Base-by-base conservation (phyloP, 1,140 invertebrate species). In the Scaptomyza hsui region DNA sequence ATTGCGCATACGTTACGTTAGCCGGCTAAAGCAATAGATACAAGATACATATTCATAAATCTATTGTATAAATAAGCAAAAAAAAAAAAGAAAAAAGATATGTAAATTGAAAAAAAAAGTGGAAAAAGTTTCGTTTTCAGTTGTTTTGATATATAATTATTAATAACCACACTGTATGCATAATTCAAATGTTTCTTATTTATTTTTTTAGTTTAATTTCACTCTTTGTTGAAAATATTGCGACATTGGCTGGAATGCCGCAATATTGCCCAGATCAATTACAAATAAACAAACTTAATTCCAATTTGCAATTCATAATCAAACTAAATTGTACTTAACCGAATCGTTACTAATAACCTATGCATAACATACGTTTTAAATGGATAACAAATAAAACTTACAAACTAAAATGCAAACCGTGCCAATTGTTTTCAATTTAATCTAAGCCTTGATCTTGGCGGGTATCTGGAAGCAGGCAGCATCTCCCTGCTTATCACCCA, bases 381-480 rank as follows among this genome's bases (percentile, higher is more conserved):
- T 64, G 72, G 44, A 57, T 59, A 64, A 68, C 52, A 49, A 55
- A 68, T 53, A 64, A 59, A 75, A 70, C 64, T 86, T 77, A 78
- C 49, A 74, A 71, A 52, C 65, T 60, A 65, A 53, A 42, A 60
- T 65, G 53, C 67, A 77, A 55, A 63, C 37, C 10, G 24, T n/a
- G 24, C 24, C 67, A 60, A 4, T 16, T 55, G 71, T 83, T 57
- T 12, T 3, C 5, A n/a, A 12, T n/a, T 18, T 21, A 9, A 6
- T 42, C 48, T 83, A 90, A 26, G 89, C 81, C 48, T 92, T 92
- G 65, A 95, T 95, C 85, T 93, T 94, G 1, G 94, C 93, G 18
- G 94, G 94, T 32, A 95, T 93, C 90, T 95, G 93, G 86, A 96
- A 95, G 76, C 95, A 96, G 16, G 93, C 91, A 1, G 94, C 72